phyloP scores from a whole-genome alignment of 1,140 invertebrate species.

The Nasonia giraulti region DNA sequence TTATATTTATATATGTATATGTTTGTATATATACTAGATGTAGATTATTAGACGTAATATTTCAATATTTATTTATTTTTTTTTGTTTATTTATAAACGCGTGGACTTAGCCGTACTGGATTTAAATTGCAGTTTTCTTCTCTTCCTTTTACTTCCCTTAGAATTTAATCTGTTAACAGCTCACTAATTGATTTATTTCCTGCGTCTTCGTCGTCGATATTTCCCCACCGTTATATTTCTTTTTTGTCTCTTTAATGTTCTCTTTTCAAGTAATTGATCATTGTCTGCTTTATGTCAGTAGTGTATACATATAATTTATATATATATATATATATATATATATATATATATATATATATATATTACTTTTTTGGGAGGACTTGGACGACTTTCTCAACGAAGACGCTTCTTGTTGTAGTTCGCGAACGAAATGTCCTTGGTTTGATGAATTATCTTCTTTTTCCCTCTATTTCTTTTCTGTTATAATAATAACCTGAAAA shows the following conservation, averaged over 20 bases:
- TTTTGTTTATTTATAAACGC: conserved; percentile 68
- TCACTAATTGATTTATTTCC: conserved; percentile 1
- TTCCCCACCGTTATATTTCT: conserved; percentile 56
- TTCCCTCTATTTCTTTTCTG: not conserved
- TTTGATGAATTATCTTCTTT: conserved; percentile 21
- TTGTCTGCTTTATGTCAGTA: conserved; percentile 57
- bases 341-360: no score
- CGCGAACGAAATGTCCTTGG: conserved; percentile 14
- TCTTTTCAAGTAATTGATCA: conserved; percentile 66
- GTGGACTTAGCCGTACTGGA: conserved; percentile 68
- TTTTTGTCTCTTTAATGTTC: conserved; percentile 47
- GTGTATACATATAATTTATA: conserved; percentile 59
- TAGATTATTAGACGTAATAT: conserved; percentile 67
- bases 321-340: conserved; percentile 56
- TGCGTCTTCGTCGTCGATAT: conserved; percentile 26
- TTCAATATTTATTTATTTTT: conserved; percentile 66
- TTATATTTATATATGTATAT: conserved; percentile 64
- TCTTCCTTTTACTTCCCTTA: conserved; percentile 34
- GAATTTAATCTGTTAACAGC: conserved; percentile 21
- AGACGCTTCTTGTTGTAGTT: conserved; percentile 46
- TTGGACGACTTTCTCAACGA: conserved; percentile 50
- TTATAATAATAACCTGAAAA: conserved; percentile 6
- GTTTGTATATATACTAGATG: conserved; percentile 62
- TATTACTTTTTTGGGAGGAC: conserved; percentile 29
- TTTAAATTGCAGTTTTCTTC: conserved; percentile 49